These are phyloP conservation scores for Lepidurus apus DNA, from an alignment of 1,140 invertebrate species.

Conservation along the genomic window DNA sequence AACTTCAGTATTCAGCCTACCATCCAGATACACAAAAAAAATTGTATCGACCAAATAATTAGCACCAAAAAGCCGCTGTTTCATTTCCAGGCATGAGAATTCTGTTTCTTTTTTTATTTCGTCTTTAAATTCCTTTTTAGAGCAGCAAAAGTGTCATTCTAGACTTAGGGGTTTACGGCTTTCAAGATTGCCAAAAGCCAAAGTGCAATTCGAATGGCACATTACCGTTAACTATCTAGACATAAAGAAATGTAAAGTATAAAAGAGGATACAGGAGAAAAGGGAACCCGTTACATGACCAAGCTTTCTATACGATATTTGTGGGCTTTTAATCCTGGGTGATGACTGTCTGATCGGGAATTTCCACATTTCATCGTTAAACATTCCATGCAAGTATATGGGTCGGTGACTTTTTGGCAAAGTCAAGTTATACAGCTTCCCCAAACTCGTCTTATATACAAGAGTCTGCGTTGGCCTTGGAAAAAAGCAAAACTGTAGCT, in stretches of 20 bases:
- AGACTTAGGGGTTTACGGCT: neutral
- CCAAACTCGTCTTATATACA: too few relatives aligned
- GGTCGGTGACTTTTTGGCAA: too few relatives aligned
- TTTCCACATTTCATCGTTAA: neutral
- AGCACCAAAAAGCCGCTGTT: neutral
- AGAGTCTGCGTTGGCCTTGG: neutral
- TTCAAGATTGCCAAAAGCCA: neutral
- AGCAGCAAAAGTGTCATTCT: neutral
- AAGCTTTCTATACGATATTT: neutral
- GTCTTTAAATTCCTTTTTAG: neutral
- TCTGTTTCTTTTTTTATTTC: neutral
- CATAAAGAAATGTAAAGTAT: conserved; percentile 6
- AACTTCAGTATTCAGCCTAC: neutral
- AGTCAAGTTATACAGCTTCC: too few relatives aligned
- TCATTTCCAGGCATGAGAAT: neutral
- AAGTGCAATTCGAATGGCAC: neutral
- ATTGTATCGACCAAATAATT: neutral
- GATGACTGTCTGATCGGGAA: neutral
- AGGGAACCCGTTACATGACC: conserved; percentile 4
- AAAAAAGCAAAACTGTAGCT: neutral
- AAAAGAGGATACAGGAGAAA: neutral
- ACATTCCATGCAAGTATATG: too few relatives aligned
- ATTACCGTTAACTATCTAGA: neutral
- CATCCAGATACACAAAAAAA: neutral
- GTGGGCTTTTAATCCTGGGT: neutral